Evolutionary conservation across 1,140 invertebrate genomes (phyloP).

Genomic region (Trachymyrmex septentrionalis): DNA sequence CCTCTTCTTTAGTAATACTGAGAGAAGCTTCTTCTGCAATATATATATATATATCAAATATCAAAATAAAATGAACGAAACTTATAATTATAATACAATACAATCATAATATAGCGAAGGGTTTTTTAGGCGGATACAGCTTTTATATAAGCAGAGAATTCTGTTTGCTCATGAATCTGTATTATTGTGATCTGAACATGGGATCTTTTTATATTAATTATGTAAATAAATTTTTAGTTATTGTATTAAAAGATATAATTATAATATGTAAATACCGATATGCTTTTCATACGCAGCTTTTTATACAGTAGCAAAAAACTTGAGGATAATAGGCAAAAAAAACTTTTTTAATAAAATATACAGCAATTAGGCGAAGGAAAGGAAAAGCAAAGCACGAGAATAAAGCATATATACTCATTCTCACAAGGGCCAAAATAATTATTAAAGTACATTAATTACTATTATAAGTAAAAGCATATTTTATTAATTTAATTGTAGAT

Average conservation of each 20-base stretch:
- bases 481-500: constrained; percentile 56
- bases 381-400: background rate
- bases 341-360: background rate
- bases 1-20: constrained; percentile 88
- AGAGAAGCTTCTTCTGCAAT: constrained; percentile 87
- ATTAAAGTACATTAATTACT: constrained; percentile 51
- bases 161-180: background rate
- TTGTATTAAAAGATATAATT: constrained; percentile 32
- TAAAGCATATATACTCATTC: constrained; percentile 51
- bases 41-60: constrained; percentile 30
- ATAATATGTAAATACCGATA: constrained; percentile 75
- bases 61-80: background rate
- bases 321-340: constrained; percentile 4
- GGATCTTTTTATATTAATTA: constrained; percentile 17
- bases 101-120: constrained; percentile 11
- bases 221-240: constrained; percentile 14
- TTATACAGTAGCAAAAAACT: constrained; percentile 19
- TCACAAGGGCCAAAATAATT: constrained; percentile 25
- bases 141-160: constrained; percentile 11
- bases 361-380: background rate
- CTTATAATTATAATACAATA: constrained; percentile 24
- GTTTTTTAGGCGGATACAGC: background rate
- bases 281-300: constrained; percentile 81
- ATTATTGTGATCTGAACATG: constrained; percentile 3
- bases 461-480: constrained; percentile 65